Conservation (phyloP, 1,140 invertebrate species). For the Aricia agestis region DNA sequence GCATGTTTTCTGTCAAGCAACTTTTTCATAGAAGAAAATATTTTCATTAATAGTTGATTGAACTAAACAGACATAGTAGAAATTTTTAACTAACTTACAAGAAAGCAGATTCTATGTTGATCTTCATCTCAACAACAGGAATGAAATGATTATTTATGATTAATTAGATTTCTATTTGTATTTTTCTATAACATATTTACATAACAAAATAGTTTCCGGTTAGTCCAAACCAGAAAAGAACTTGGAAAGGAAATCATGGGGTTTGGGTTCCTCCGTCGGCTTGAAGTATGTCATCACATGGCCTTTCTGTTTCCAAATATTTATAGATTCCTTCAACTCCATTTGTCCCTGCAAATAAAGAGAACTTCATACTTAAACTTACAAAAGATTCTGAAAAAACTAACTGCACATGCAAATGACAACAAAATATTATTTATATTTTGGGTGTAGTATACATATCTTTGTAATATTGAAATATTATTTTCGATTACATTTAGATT, state of each 20-base stretch:
- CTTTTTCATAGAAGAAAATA: no score
- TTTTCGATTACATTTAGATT: no score
- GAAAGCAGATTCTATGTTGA: not conserved
- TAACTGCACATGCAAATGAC: no score
- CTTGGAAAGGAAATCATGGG: constrained; percentile 94
- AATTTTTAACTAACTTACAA: no score
- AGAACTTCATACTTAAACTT: no score
- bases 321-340: constrained; percentile 91
- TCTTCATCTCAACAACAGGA: not conserved
- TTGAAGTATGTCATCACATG: constrained; percentile 93
- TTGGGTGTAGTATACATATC: no score
- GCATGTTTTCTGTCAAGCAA: no score
- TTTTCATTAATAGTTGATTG: no score
- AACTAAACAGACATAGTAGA: no score
- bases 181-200: constrained; percentile 30
- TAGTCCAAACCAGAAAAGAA: constrained; percentile 85
- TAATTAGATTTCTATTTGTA: constrained; percentile 10
- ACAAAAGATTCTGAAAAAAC: not conserved
- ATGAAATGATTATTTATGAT: not conserved
- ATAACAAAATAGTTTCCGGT: constrained; percentile 31
- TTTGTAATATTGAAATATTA: no score
- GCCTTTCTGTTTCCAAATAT: constrained; percentile 91
- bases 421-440: no score
- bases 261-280: constrained; percentile 89
- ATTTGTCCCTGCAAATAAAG: constrained; percentile 89